Evolutionary conservation across 92 coral and sea anemone species (phyloP).

Genomic region (Metridium senile): DNA sequence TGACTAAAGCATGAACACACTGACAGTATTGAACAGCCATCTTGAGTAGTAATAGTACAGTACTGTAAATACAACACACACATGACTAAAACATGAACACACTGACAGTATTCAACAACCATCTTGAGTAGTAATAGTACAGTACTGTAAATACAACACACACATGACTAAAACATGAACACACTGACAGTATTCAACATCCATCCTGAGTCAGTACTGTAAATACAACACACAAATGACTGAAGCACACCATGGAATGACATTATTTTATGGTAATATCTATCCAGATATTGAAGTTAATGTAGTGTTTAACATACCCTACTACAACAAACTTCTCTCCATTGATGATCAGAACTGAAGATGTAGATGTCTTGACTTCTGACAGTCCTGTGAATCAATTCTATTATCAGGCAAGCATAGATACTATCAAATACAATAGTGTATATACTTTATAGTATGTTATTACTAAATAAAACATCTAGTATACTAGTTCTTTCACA

Average conservation of each 20-base stretch:
- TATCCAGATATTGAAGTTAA: no score
- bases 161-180: conserved; percentile 23
- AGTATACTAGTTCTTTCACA: background rate
- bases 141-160: conserved; percentile 57
- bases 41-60: conserved; percentile 82
- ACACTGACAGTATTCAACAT: conserved; percentile 98
- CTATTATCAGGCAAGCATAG: background rate
- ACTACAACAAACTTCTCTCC: conserved; percentile 88
- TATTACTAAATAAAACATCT: background rate
- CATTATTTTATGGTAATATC: no score
- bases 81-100: conserved; percentile 43
- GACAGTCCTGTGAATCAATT: conserved; percentile 1
- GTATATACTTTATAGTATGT: no score
- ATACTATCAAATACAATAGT: no score
- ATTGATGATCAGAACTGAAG: conserved; percentile 68
- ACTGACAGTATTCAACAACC: conserved; percentile 98
- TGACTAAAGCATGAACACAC: conserved; percentile 52
- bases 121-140: conserved; percentile 85
- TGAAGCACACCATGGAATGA: no score
- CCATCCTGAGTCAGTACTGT: conserved; percentile 92
- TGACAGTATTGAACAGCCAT: conserved; percentile 99
- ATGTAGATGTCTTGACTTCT: conserved; percentile 18
- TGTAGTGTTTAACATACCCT: conserved; percentile 58
- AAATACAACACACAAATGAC: background rate
- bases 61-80: conserved; percentile 46